Conservation (phyloP, 1,140 invertebrate genomes). For the Fopius arisanus region DNA sequence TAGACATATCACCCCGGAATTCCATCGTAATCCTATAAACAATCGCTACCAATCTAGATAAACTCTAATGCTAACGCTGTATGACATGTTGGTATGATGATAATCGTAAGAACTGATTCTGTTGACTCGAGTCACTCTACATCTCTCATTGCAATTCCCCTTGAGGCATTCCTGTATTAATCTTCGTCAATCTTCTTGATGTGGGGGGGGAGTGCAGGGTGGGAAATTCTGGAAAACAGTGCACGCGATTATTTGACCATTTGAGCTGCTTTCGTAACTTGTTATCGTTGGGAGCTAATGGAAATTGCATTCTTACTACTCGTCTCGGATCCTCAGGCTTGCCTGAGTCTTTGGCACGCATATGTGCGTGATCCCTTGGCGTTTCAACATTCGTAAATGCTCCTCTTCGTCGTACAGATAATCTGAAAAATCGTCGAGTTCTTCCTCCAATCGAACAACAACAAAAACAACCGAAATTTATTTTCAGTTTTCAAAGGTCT, state of each 20-base stretch:
- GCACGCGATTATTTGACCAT: neutral
- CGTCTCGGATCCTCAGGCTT: neutral
- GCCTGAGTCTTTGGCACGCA: neutral
- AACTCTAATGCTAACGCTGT: neutral
- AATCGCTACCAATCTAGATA: neutral
- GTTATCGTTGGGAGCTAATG: conserved; percentile 15
- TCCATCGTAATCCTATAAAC: neutral
- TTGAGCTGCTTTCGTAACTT: neutral
- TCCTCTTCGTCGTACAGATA: neutral
- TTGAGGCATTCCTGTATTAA: neutral
- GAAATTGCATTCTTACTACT: conserved; percentile 28
- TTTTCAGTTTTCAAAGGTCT: no score
- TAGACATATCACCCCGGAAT: neutral
- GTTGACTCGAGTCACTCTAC: no score
- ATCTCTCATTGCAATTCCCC: neutral
- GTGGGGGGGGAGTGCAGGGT: neutral
- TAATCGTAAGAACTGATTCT: neutral
- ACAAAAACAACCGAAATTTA: no score
- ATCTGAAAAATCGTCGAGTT: no score
- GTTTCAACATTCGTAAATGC: conserved; percentile 14
- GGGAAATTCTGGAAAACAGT: neutral
- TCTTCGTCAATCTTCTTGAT: neutral
- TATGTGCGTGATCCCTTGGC: conserved; percentile 10
- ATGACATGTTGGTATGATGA: neutral
- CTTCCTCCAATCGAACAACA: no score